Evolutionary conservation across 1,140 invertebrate genomes (phyloP).

Genomic region (Ceratina australensis): DNA sequence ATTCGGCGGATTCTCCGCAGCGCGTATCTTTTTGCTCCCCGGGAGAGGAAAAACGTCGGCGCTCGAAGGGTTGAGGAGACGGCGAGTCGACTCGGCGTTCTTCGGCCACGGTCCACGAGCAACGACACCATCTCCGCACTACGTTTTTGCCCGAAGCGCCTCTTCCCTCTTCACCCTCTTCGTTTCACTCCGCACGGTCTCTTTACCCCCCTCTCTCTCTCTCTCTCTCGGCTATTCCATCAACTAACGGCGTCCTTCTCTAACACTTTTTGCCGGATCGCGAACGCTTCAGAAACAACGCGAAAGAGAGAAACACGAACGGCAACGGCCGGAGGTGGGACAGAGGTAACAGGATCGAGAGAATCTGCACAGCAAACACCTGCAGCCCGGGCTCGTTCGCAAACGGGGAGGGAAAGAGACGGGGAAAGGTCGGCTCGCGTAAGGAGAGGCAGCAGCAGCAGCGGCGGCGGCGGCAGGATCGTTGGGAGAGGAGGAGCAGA

Average conservation of each 20-base stretch:
- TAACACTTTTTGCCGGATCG: constrained; percentile 17
- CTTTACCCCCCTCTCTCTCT: neutral
- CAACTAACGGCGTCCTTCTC: neutral
- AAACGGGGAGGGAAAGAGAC: constrained; percentile 38
- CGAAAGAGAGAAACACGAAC: constrained; percentile 13
- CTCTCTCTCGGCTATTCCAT: neutral
- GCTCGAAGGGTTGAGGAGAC: constrained; percentile 3
- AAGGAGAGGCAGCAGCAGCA: constrained; percentile 39
- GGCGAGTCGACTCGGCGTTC: constrained; percentile 52
- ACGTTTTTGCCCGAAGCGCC: constrained; percentile 60
- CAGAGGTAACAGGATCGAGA: neutral
- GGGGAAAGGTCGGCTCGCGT: constrained; percentile 43
- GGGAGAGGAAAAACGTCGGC: constrained; percentile 28
- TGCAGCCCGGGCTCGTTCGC: constrained; percentile 12
- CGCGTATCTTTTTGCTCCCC: constrained; percentile 16
- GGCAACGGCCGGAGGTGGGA: neutral
- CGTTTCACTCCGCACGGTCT: neutral
- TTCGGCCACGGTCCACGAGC: constrained; percentile 57
- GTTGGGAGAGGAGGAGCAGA: neutral
- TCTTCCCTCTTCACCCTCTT: constrained; percentile 13
- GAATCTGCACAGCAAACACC: constrained; percentile 23
- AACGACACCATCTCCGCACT: constrained; percentile 58
- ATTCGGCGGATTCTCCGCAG: constrained; percentile 20
- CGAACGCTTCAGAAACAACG: constrained; percentile 42
- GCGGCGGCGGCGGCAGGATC: too few relatives aligned